phyloP scores from a whole-genome alignment of 1,140 invertebrate genomes.

The Pteromalus puparum region DNA sequence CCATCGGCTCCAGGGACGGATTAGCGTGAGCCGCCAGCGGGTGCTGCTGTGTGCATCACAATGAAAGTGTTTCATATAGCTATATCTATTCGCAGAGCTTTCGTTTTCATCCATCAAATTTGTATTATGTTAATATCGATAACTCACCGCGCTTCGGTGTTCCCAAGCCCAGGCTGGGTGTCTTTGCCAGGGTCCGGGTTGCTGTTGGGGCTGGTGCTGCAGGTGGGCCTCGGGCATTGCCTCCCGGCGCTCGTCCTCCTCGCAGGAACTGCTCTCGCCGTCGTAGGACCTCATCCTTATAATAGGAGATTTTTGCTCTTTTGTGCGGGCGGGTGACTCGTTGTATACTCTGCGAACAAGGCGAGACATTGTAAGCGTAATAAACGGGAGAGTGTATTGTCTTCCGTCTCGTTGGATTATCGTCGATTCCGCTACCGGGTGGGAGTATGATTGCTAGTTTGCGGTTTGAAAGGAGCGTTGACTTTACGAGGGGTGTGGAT shows the following conservation, averaged over 20 bases:
- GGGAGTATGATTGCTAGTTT: not conserved
- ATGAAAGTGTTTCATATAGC: not conserved
- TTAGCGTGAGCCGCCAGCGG: conserved; percentile 27
- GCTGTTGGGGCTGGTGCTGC: conserved; percentile 65
- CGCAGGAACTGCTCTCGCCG: conserved; percentile 73
- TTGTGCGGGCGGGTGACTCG: not conserved
- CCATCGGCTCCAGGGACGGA: conserved; percentile 56
- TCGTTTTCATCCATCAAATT: no score
- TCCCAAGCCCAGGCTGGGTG: conserved; percentile 73
- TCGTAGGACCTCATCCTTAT: conserved; percentile 71
- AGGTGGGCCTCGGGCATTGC: conserved; percentile 66
- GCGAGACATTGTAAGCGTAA: not conserved
- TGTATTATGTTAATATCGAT: no score
- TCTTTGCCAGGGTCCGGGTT: conserved; percentile 70
- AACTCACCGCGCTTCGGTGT: conserved; percentile 65
- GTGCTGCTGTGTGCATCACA: conserved; percentile 5
- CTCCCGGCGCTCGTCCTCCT: conserved; percentile 71
- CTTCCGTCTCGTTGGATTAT: not conserved
- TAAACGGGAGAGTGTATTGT: no score
- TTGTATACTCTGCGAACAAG: not conserved
- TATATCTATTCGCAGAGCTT: no score
- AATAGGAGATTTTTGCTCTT: not conserved
- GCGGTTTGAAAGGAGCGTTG: not conserved
- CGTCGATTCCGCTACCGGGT: not conserved
- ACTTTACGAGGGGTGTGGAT: no score